Base-by-base conservation (phyloP, 2,888 invertebrate species). In the Microplitis manilae region DNA sequence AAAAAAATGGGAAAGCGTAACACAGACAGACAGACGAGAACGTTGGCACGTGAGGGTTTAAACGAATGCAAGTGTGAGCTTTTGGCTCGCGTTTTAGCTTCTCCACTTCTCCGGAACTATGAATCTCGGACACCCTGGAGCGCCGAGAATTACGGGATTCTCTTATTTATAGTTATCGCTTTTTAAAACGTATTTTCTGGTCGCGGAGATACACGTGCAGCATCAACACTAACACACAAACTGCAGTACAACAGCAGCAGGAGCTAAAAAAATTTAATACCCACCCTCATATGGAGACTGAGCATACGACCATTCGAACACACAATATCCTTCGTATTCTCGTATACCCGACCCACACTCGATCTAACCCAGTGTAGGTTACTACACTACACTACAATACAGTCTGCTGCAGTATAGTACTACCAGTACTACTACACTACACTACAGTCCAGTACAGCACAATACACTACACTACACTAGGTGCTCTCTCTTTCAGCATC, bases 91-190 rank as follows among this genome's bases (percentile, higher is more conserved):
- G 64, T 61, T 62, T 39, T 68, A 61, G 50, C 50, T 50, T 50
- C 50, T 50, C 4, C 64, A 69, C 75, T 75, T 73, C 76, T 73
- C 70, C 68, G 75, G 80, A 65, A 78, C 79, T 79, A 81, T 82
- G 80, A 82, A 82, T 83, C 83, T 82, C 80, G 79, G 78, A 80
- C 80, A 75, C 79, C 82, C 81, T 76, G 77, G 80, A 79, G 79
- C 74, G 79, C 78, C 77, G 81, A 80, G 82, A 83, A 82, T 83
- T 82, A 83, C 82, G 80, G 79, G 79, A 78, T 77, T 80, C 80
- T 80, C 83, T 83, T 84, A 83, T 83, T 84, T 83, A 84, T 83
- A 83, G 84, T 84, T 83, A 83, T 83, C 83, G 82, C 83, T 83
- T 81, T 83, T 84, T 83, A 83, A 83, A 82, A 81, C 83, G 82